These are phyloP conservation scores for Benthochromis sp. DNA, from an alignment of 2,113 vertebrate species.

Conservation along the genomic window DNA sequence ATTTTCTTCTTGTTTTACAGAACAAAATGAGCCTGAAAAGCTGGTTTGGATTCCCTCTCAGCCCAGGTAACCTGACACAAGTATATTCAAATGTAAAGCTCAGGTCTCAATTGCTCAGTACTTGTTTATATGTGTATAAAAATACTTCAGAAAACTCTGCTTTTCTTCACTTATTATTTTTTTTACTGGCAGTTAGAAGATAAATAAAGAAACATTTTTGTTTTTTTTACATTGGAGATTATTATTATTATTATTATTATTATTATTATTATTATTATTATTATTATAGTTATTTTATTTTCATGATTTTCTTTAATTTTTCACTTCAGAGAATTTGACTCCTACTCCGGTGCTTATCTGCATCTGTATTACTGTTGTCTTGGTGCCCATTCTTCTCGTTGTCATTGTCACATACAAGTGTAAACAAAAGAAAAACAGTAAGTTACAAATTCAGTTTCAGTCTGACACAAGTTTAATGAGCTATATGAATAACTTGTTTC, in stretches of 20 bases:
- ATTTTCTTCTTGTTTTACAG: accelerated
- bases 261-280: accelerated
- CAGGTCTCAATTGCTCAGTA: neutral
- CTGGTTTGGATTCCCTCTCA: accelerated
- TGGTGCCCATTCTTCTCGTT: accelerated
- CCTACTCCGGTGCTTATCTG: neutral
- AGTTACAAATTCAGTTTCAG: neutral
- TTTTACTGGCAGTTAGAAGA: neutral
- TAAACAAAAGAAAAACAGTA: neutral
- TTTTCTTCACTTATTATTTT: accelerated
- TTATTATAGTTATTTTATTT: accelerated
- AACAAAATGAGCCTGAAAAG: neutral
- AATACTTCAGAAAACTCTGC: accelerated
- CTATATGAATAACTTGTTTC: neutral
- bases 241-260: neutral
- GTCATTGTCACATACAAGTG: accelerated
- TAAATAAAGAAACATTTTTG: accelerated
- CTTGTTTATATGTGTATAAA: neutral
- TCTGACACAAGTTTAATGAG: neutral
- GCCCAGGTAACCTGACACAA: neutral
- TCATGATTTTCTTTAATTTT: accelerated
- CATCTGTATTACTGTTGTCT: accelerated
- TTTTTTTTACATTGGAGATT: accelerated
- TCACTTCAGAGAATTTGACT: neutral
- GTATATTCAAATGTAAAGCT: accelerated